phyloP scores from a whole-genome alignment of 2,113 vertebrate species.

The Bubalus kerabau region DNA sequence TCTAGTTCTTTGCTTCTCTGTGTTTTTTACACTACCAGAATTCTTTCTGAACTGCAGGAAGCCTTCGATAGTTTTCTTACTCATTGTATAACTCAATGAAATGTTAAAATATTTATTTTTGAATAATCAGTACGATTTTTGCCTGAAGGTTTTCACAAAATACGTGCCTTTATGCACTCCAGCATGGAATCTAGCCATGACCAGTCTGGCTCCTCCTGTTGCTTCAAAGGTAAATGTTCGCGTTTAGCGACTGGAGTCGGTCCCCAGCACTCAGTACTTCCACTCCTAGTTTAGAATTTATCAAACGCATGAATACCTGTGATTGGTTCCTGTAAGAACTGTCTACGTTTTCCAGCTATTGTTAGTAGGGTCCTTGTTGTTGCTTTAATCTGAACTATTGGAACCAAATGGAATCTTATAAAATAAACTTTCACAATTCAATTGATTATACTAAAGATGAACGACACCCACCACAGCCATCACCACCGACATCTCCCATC shows the following conservation, averaged over 20 bases:
- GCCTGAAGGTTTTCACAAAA: slow-evolving; percentile 49
- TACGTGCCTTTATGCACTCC: not conserved
- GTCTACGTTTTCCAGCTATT: not conserved
- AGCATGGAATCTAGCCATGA: not conserved
- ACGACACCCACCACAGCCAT: not conserved
- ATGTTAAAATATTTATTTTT: slow-evolving; percentile 70
- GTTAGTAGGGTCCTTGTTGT: not conserved
- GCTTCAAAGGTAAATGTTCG: slow-evolving; percentile 11
- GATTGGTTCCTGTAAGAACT: not conserved
- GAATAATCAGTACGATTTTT: slow-evolving; percentile 42
- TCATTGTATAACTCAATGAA: slow-evolving; percentile 60
- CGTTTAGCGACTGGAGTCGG: slow-evolving; percentile 2
- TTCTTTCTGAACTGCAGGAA: slow-evolving; percentile 48
- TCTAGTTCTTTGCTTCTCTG: not conserved
- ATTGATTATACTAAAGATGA: not conserved
- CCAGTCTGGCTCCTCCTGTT: not conserved
- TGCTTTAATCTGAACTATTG: not conserved
- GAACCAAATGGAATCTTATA: not conserved
- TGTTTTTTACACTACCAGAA: not conserved
- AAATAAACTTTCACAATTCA: not conserved
- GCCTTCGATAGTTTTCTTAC: slow-evolving; percentile 49
- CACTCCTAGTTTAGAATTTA: not conserved
- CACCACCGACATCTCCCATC: not conserved
- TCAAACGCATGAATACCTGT: not conserved
- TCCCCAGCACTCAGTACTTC: not conserved